Evolutionary conservation across 2,113 vertebrate species (phyloP).

Genomic region (Eulemur rufifrons): DNA sequence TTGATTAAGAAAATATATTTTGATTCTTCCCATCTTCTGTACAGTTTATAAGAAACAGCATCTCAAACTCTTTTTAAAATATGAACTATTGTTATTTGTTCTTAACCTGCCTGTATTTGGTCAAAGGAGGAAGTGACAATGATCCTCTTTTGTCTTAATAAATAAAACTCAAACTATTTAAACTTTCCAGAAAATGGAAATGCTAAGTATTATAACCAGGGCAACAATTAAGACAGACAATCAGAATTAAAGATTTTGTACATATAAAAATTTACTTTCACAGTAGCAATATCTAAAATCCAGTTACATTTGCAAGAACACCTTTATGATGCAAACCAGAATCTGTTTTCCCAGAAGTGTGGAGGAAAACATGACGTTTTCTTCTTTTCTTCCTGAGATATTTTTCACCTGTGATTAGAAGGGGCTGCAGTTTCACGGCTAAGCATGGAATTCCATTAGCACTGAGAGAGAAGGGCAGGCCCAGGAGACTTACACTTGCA

Average conservation of each 20-base stretch:
- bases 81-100: neutral
- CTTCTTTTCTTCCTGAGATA: neutral
- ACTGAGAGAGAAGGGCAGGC: neutral
- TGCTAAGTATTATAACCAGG: neutral
- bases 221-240: neutral
- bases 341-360: neutral
- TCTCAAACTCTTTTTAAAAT: neutral
- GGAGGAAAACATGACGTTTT: neutral
- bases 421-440: neutral
- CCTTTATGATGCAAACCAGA: neutral
- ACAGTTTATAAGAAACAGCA: neutral
- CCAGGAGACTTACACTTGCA: neutral
- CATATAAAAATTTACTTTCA: neutral
- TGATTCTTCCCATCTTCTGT: neutral
- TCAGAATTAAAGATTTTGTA: neutral
- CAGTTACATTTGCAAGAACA: neutral
- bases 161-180: neutral
- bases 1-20: neutral
- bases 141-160: neutral
- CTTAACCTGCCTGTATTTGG: neutral
- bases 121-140: neutral
- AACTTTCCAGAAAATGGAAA: neutral
- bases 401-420: neutral
- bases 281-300: neutral
- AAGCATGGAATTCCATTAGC: neutral